Conservation (phyloP, 2,888 invertebrate genomes). For the Andricus quercusramuli region DNA sequence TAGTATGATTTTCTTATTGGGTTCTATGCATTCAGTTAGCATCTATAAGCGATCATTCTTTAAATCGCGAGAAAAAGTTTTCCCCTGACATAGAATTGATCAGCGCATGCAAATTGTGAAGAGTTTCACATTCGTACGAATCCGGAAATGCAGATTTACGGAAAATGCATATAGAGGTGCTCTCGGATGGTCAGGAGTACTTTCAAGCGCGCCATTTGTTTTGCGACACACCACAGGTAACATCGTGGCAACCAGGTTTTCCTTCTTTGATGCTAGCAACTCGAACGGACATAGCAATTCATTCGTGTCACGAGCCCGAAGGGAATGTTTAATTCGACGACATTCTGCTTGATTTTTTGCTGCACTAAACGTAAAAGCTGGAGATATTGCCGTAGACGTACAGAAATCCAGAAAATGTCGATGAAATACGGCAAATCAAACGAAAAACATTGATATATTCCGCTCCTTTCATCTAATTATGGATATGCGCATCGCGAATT, state of each 20-base stretch:
- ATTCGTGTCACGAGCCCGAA: conserved; percentile 38
- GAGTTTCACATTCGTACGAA: not conserved
- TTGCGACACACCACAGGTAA: conserved; percentile 37
- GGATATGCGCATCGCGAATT: conserved; percentile 13
- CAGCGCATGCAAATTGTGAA: not conserved
- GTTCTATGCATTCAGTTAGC: no score
- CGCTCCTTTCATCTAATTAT: conserved; percentile 24
- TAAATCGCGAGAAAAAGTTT: no score
- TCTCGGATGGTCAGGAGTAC: not conserved
- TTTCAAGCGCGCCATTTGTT: conserved; percentile 35
- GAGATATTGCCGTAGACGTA: conserved; percentile 21
- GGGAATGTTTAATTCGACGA: conserved; percentile 38
- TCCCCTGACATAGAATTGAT: not conserved
- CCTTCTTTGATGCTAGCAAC: conserved; percentile 39
- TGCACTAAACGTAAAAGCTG: conserved; percentile 26
- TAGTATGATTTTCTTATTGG: no score
- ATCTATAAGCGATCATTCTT: no score
- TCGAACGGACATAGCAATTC: conserved; percentile 37
- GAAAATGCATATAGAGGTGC: conserved; percentile 19
- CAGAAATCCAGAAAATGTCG: conserved; percentile 30
- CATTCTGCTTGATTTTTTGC: conserved; percentile 34
- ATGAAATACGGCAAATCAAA: conserved; percentile 30
- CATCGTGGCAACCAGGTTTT: conserved; percentile 32
- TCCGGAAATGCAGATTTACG: conserved; percentile 12
- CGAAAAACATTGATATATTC: conserved; percentile 31